Conservation (phyloP, 2,888 invertebrate species). For the Oscheius sp. region DNA sequence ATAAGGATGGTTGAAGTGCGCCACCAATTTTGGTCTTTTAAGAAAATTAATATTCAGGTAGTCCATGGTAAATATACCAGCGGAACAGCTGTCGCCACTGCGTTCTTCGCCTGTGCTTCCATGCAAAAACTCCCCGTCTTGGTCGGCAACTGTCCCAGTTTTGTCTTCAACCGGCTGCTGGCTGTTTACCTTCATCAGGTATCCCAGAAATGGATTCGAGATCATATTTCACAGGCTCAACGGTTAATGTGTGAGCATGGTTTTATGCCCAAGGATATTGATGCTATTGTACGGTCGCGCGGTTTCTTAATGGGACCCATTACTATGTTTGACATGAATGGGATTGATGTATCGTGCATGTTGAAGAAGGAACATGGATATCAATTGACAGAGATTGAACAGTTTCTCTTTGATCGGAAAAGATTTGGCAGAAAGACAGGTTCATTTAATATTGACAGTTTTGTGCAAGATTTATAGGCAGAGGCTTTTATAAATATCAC, state of each 20-base stretch:
- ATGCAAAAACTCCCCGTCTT: conserved; percentile 73
- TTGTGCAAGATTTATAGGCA: conserved; percentile 40
- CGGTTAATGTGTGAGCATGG: conserved; percentile 53
- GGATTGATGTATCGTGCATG: conserved; percentile 58
- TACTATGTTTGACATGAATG: conserved; percentile 66
- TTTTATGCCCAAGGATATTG: conserved; percentile 51
- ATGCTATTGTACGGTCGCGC: conserved; percentile 48
- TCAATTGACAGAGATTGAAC: conserved; percentile 47
- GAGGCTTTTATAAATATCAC: conserved; percentile 62
- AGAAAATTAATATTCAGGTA: conserved; percentile 49
- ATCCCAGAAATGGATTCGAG: too few species aligned
- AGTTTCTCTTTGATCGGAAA: conserved; percentile 45
- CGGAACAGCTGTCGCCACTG: conserved; percentile 74
- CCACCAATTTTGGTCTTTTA: not conserved
- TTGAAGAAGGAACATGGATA: conserved; percentile 55
- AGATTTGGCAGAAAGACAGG: conserved; percentile 61
- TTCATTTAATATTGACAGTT: conserved; percentile 27
- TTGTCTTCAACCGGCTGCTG: conserved; percentile 63
- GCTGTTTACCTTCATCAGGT: conserved; percentile 48
- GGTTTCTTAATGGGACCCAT: conserved; percentile 65
- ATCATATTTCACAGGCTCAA: conserved; percentile 36
- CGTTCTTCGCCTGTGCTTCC: conserved; percentile 72
- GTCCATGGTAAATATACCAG: conserved; percentile 73
- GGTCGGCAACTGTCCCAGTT: conserved; percentile 63
- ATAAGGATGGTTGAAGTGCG: conserved; percentile 68